Percentiles rank a stretch among this genome's conserved stretches.
These are phyloP conservation scores for Halichoeres trimaculatus DNA, from an alignment of 2,113 vertebrate species.

Conservation along the genomic window DNA sequence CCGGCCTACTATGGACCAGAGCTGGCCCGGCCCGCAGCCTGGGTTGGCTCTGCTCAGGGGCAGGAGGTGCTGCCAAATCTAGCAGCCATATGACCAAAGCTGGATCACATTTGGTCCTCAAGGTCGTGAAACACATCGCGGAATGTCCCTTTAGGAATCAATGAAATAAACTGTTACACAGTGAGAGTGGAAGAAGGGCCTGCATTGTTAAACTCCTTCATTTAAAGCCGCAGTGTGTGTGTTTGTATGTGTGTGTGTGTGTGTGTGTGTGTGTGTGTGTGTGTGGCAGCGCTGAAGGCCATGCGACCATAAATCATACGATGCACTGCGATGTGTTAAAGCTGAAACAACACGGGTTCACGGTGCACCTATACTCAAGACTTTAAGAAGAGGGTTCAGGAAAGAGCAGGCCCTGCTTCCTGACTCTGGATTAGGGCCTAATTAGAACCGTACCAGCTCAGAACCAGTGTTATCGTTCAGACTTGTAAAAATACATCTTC, in stretches of 20 bases:
- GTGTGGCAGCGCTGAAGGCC: conserved; percentile 36
- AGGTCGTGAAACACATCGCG: neutral
- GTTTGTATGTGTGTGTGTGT: neutral
- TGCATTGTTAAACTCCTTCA: conserved; percentile 10
- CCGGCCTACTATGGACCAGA: neutral
- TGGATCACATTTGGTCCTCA: conserved; percentile 19
- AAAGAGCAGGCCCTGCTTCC: conserved; percentile 39
- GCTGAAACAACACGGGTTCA: conserved; percentile 69
- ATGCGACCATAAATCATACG: conserved; percentile 57
- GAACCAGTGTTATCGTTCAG: conserved; percentile 69
- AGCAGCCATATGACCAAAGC: conserved; percentile 24
- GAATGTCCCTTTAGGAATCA: conserved; percentile 12
- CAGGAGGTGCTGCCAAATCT: conserved; percentile 21
- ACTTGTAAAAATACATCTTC: conserved; percentile 70
- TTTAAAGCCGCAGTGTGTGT: conserved; percentile 27
- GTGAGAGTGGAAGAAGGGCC: neutral
- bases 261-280: neutral
- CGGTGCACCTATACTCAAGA: conserved; percentile 43
- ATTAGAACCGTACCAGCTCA: conserved; percentile 54
- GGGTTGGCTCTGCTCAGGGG: neutral
- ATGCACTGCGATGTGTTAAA: conserved; percentile 59
- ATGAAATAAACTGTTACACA: conserved; percentile 10
- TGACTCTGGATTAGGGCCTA: conserved; percentile 51
- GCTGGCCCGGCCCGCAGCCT: conserved; percentile 8
- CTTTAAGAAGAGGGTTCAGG: conserved; percentile 44